These are phyloP conservation scores for Ginglymostoma cirratum DNA, from an alignment of 2,113 vertebrate genomes.

Conservation along the genomic window DNA sequence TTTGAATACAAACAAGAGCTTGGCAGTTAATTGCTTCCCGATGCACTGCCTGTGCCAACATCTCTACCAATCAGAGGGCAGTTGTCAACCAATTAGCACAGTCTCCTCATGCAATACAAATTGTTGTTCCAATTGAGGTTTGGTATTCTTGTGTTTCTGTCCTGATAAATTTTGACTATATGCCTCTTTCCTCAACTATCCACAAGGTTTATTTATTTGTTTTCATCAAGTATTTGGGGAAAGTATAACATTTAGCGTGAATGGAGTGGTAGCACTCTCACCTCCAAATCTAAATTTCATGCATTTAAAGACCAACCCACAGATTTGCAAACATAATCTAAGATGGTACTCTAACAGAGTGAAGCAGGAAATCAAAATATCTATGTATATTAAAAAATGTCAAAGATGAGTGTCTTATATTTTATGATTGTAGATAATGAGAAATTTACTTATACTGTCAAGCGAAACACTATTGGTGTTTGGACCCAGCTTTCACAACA, in stretches of 20 bases:
- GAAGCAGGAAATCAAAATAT: not conserved
- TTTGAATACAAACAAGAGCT: too few relatives aligned
- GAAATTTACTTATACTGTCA: not conserved
- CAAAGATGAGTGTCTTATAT: not conserved
- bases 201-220: not conserved
- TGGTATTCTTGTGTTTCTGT: too few relatives aligned
- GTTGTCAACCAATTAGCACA: too few relatives aligned
- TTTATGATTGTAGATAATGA: not conserved
- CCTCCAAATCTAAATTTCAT: not conserved
- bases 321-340: not conserved
- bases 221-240: not conserved
- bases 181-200: too few relatives aligned
- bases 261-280: not conserved
- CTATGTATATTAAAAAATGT: not conserved
- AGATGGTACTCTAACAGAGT: not conserved
- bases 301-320: not conserved
- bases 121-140: too few relatives aligned
- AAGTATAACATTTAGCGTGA: not conserved
- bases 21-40: too few relatives aligned
- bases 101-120: too few relatives aligned
- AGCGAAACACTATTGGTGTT: not conserved
- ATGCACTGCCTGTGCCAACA: too few relatives aligned
- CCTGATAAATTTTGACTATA: too few relatives aligned
- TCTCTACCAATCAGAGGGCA: too few relatives aligned
- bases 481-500: too few relatives aligned